These are phyloP conservation scores for Oscheius myriophilus DNA, from an alignment of 2,888 invertebrate genomes.

Conservation along the genomic window DNA sequence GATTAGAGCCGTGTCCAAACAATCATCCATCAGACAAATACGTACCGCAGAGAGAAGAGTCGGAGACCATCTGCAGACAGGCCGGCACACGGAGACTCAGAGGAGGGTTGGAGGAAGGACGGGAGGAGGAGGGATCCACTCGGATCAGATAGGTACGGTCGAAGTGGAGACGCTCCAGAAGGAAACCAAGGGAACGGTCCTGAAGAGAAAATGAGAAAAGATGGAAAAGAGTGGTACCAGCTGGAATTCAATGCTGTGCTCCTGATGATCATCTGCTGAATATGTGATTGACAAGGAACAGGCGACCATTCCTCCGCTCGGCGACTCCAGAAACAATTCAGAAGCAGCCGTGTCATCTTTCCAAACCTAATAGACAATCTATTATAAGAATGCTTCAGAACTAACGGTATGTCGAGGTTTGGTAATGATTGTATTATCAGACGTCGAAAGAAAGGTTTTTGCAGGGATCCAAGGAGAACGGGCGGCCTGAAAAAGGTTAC, in stretches of 20 bases:
- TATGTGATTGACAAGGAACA: conserved; percentile 26
- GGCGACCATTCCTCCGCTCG: conserved; percentile 4
- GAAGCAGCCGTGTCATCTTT: conserved; percentile 49
- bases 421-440: conserved; percentile 2
- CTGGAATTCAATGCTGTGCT: conserved; percentile 21
- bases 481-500: not conserved
- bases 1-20: conserved; percentile 14
- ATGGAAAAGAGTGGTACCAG: not conserved
- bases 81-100: conserved; percentile 40
- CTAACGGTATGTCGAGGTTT: conserved; percentile 6
- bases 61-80: conserved; percentile 43
- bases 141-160: conserved; percentile 39
- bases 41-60: conserved; percentile 50
- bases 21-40: conserved; percentile 11
- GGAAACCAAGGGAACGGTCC: conserved; percentile 41
- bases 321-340: conserved; percentile 21
- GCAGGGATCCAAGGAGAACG: conserved; percentile 20
- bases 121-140: conserved; percentile 1
- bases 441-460: not conserved
- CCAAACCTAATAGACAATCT: conserved; percentile 34
- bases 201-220: not conserved
- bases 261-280: conserved; percentile 15
- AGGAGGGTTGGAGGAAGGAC: conserved; percentile 12
- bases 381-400: conserved; percentile 1
- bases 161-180: conserved; percentile 46